phyloP scores from a whole-genome alignment of 2,888 invertebrate species.

The Orchestes rusci region DNA sequence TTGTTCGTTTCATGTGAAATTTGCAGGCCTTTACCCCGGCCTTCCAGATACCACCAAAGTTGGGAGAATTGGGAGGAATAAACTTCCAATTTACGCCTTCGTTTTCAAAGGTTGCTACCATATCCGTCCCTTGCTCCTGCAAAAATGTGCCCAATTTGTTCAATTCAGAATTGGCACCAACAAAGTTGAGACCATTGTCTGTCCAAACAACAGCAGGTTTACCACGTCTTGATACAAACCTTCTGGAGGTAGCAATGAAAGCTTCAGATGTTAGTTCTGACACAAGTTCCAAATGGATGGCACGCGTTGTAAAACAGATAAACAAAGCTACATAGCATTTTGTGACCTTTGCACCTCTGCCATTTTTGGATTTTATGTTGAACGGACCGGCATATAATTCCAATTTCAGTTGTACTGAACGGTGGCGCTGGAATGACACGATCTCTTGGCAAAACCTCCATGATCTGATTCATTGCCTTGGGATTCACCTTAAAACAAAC shows the following conservation, averaged over 20 bases:
- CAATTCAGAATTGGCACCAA: conserved; percentile 21
- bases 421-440: conserved; percentile 17
- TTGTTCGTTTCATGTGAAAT: conserved; percentile 7
- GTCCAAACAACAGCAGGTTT: conserved; percentile 18
- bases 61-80: no score
- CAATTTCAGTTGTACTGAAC: conserved; percentile 21
- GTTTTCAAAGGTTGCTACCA: no score
- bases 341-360: conserved; percentile 18
- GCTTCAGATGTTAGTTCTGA: conserved; percentile 22
- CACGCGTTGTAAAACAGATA: no score
- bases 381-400: conserved; percentile 28
- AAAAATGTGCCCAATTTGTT: no score
- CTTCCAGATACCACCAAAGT: no score
- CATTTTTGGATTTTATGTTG: conserved; percentile 18
- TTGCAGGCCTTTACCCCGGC: conserved; percentile 27
- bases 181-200: conserved; percentile 27
- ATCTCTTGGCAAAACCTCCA: conserved; percentile 20
- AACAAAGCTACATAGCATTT: conserved; percentile 26
- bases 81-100: no score
- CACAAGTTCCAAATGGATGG: conserved; percentile 28
- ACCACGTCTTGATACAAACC: conserved; percentile 24
- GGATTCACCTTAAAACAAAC: conserved; percentile 17
- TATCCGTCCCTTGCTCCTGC: no score
- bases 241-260: conserved; percentile 24
- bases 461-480: conserved; percentile 7